Evolutionary conservation across 2,113 vertebrate genomes (phyloP).

Genomic region (Heloderma charlesbogerti): DNA sequence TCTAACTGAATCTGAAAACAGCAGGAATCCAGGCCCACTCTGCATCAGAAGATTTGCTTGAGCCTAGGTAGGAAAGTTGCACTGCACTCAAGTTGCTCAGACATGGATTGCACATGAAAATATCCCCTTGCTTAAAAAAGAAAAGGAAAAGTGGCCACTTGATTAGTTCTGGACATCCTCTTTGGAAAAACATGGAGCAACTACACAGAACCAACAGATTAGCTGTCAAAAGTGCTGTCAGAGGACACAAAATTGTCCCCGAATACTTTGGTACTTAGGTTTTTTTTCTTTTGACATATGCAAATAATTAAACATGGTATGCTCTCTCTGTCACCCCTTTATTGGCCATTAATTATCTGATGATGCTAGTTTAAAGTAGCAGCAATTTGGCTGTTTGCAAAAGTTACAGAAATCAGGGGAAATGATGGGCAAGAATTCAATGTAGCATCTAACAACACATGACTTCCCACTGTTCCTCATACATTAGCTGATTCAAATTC

Average conservation of each 20-base stretch:
- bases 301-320: not conserved
- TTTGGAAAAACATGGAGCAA: not conserved
- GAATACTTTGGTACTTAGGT: not conserved
- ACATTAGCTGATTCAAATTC: too few relatives aligned
- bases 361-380: not conserved
- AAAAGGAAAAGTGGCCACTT: not conserved
- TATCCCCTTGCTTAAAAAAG: too few relatives aligned
- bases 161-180: not conserved
- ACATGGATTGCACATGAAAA: not conserved
- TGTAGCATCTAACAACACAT: not conserved
- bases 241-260: not conserved
- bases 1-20: not conserved
- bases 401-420: not conserved
- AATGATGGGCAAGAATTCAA: fast-evolving
- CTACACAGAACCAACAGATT: not conserved
- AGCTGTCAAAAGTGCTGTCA: not conserved
- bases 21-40: fast-evolving
- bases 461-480: too few relatives aligned
- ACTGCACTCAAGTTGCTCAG: not conserved
- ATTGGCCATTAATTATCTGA: not conserved
- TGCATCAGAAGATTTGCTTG: too few relatives aligned
- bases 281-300: not conserved
- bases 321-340: not conserved
- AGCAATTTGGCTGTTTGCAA: not conserved
- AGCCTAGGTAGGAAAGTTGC: too few relatives aligned